Conservation (phyloP, 2,888 invertebrate genomes). For the Macropis europaea region DNA sequence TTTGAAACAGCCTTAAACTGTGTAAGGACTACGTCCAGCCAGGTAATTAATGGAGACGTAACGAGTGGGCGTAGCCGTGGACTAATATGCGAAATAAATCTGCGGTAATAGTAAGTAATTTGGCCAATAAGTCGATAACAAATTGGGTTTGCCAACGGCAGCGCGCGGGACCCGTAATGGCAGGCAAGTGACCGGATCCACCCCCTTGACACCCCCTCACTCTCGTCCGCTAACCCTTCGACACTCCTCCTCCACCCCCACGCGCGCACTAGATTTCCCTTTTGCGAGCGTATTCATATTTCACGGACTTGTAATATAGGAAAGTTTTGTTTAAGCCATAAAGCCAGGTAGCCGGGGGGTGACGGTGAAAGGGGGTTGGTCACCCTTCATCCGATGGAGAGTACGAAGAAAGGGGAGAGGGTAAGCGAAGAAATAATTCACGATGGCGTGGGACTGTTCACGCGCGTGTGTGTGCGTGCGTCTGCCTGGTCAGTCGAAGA, state of each 20-base stretch:
- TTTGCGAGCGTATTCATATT: slow-evolving; percentile 76
- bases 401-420: slow-evolving; percentile 53
- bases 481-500: slow-evolving; percentile 31
- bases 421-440: slow-evolving; percentile 72
- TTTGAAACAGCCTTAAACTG: slow-evolving; percentile 28
- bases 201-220: slow-evolving; percentile 58
- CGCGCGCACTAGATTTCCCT: slow-evolving; percentile 58
- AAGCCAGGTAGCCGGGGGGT: slow-evolving; percentile 70
- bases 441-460: slow-evolving; percentile 64
- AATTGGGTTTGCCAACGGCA: slow-evolving; percentile 78
- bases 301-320: slow-evolving; percentile 78
- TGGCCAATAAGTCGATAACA: slow-evolving; percentile 80
- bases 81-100: slow-evolving; percentile 79
- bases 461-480: slow-evolving; percentile 23
- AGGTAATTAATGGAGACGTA: slow-evolving; percentile 78
- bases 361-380: slow-evolving; percentile 44
- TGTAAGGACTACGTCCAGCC: slow-evolving; percentile 39
- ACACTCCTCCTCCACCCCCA: slow-evolving; percentile 36
- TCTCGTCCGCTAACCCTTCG: slow-evolving; percentile 41
- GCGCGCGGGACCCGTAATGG: slow-evolving; percentile 73
- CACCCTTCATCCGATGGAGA: slow-evolving; percentile 69
- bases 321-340: slow-evolving; percentile 79
- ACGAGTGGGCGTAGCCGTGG: slow-evolving; percentile 70
- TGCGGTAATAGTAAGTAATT: slow-evolving; percentile 80
- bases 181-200: slow-evolving; percentile 78